phyloP scores from a whole-genome alignment of 2,797 vertebrate species.

The Rousettus madagascariensis region DNA sequence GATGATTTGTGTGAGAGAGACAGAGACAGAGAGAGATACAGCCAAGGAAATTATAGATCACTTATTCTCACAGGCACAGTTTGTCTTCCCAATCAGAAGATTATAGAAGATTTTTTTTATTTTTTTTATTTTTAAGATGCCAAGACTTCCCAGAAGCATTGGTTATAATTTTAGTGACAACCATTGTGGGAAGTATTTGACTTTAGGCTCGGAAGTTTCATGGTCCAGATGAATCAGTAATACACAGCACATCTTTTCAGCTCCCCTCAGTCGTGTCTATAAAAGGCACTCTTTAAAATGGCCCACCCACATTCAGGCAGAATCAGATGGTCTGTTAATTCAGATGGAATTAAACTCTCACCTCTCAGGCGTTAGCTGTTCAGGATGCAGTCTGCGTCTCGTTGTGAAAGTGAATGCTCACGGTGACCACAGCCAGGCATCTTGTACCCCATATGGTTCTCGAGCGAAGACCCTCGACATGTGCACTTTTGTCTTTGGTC shows the following conservation, averaged over 20 bases:
- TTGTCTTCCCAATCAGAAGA: background rate
- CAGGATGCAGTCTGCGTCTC: constrained; percentile 48
- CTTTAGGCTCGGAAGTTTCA: constrained; percentile 63
- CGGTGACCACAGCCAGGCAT: constrained; percentile 69
- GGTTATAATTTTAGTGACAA: constrained; percentile 62
- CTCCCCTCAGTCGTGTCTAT: background rate
- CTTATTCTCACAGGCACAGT: background rate
- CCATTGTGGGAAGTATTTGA: constrained; percentile 59
- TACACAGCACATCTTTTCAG: constrained; percentile 51
- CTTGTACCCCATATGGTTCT: constrained; percentile 78
- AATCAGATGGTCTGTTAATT: constrained; percentile 73
- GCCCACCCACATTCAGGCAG: constrained; percentile 52
- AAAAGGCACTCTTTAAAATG: constrained; percentile 46
- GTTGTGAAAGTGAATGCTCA: constrained; percentile 70
- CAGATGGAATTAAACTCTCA: constrained; percentile 52
- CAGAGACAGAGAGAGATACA: background rate
- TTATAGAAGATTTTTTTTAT: background rate
- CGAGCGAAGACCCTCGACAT: constrained; percentile 60
- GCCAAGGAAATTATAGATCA: background rate
- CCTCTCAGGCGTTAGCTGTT: constrained; percentile 62
- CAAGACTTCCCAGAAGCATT: constrained; percentile 54
- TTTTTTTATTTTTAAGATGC: constrained; percentile 26
- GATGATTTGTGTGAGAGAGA: background rate
- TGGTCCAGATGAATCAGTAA: constrained; percentile 66
- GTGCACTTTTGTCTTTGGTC: constrained; percentile 81